Evolutionary conservation across 1,140 invertebrate species (phyloP), one percentile per base, ranked within the genome.

Genomic region (Pectinophora gossypiella): DNA sequence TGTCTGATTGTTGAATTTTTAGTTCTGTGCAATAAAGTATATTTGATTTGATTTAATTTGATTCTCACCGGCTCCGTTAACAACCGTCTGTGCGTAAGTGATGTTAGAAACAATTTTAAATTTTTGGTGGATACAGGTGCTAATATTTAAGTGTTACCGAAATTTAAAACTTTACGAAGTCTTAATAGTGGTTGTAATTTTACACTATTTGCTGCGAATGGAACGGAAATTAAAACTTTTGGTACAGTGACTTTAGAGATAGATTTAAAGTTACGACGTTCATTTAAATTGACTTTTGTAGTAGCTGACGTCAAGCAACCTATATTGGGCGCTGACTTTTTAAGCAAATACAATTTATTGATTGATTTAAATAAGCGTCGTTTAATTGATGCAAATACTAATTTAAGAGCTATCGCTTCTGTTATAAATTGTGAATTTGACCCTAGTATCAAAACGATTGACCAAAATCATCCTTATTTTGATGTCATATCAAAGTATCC

Each of bases 271-370:
- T 46, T 69, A 6, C 44, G 51, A 9, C 46, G 62, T 7, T 12
- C 13, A 10, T 57, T 60, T 38, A 19, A 10, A 4, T 69, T 63
- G 65, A 6, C 19, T 0, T 71, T 72, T 42, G 47, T 60, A 6
- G 20, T 69, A 2, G 65, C 65, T 15, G 59, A 60, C 18, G 56
- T 72, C 54, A 6, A 10, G 4, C 36, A 38, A 13, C 36, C 36
- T 13, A 38, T 38, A 3, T 38, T 38, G 36, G 36, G 36, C 3
- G 36, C 56, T 18, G 62, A 72, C 50, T 69, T 69, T 43, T 23
- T 64, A 54, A 4, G 3, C 3, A 12, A 51, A 6, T 51, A 19
- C 19, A 22, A 27, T n/a, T 19, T 56, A 12, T n/a, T 56, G 10
- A 43, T 56, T 4, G 48, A 56, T 51, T 10, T 51, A 23, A 10